Percentiles rank a stretch among this genome's conserved stretches.
Conservation (phyloP, 2,113 vertebrate genomes). For the Amblyornis subalaris region DNA sequence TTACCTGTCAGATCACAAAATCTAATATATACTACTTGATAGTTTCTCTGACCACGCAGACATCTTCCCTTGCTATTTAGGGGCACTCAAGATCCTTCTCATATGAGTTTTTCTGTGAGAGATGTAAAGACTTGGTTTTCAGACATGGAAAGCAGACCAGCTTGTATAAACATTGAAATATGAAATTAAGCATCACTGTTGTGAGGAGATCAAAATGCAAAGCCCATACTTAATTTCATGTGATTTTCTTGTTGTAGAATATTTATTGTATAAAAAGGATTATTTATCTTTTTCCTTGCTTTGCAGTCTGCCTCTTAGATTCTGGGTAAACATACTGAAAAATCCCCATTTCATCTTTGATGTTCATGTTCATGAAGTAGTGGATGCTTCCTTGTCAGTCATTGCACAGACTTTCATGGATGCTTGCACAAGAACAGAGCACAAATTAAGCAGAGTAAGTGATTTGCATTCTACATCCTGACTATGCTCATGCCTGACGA, state of each 20-base stretch:
- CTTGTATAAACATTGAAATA: neutral
- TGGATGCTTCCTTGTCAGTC: constrained; percentile 95
- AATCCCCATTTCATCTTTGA: constrained; percentile 98
- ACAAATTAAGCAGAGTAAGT: constrained; percentile 97
- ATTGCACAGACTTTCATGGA: constrained; percentile 99
- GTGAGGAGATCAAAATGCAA: constrained; percentile 11
- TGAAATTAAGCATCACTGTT: neutral
- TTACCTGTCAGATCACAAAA: neutral
- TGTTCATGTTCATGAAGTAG: constrained; percentile 93
- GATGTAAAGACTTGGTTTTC: neutral
- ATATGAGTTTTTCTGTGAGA: neutral
- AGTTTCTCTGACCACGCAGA: neutral
- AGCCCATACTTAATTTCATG: neutral
- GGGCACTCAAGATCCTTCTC: neutral
- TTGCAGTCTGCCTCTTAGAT: constrained; percentile 88
- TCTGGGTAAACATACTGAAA: constrained; percentile 99
- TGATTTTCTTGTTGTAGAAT: neutral
- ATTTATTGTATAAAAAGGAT: neutral
- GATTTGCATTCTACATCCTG: constrained; percentile 51
- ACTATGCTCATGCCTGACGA: neutral
- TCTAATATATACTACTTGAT: neutral
- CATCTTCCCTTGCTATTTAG: neutral
- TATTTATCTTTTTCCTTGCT: constrained; percentile 16
- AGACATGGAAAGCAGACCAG: neutral
- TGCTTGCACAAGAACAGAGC: constrained; percentile 96